phyloP scores from a whole-genome alignment of 2,888 invertebrate species.

The Drosophila multiciliata region DNA sequence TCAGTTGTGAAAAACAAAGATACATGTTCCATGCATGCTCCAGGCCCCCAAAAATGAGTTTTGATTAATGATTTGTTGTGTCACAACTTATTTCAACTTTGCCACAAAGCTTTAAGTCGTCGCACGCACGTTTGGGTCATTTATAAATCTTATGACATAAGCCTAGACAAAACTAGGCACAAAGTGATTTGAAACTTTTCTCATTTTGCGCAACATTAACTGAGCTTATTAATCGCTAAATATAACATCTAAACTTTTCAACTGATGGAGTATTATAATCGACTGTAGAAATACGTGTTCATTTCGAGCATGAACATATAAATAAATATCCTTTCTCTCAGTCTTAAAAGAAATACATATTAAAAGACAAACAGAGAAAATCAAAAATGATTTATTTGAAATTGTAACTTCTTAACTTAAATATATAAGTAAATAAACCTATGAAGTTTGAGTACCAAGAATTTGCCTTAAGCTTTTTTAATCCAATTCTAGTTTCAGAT shows the following conservation, averaged over 20 bases:
- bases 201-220: constrained; percentile 79
- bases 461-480: background rate
- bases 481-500: background rate
- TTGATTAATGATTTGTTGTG: constrained; percentile 60
- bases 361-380: background rate
- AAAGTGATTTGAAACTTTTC: constrained; percentile 69
- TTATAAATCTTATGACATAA: constrained; percentile 67
- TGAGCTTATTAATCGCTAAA: constrained; percentile 73
- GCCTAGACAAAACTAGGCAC: constrained; percentile 36
- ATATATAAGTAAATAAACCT: too few relatives aligned
- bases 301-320: background rate
- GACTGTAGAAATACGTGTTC: constrained; percentile 2
- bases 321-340: background rate
- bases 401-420: background rate
- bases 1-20: background rate
- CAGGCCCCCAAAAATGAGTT: constrained; percentile 22
- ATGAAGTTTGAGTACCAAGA: background rate
- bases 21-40: constrained; percentile 1
- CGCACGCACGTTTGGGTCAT: constrained; percentile 53
- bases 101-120: constrained; percentile 43
- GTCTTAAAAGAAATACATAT: background rate
- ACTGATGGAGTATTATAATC: background rate
- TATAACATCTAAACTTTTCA: constrained; percentile 7
- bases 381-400: background rate
- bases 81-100: constrained; percentile 57